Percentiles rank a stretch among this genome's conserved stretches.
Evolutionary conservation across 2,888 invertebrate species (phyloP).

Genomic region (Syrista parreyssii): DNA sequence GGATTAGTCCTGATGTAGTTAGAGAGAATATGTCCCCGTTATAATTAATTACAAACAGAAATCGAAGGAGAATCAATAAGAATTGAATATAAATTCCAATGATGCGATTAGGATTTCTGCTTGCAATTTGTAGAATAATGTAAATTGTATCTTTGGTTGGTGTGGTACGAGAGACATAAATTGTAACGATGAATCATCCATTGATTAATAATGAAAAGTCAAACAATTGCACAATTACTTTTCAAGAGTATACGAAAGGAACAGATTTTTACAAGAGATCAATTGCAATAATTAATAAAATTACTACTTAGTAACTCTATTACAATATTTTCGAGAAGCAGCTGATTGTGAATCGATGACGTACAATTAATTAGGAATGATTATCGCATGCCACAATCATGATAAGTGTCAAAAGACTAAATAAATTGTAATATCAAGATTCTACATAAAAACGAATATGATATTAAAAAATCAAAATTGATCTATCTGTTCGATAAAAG

Average conservation of each 20-base stretch:
- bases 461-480: too few relatives aligned
- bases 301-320: neutral
- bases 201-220: neutral
- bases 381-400: too few relatives aligned
- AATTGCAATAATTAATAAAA: neutral
- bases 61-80: neutral
- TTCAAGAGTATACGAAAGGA: neutral
- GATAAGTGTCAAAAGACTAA: too few relatives aligned
- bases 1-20: neutral
- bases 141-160: neutral
- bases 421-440: too few relatives aligned
- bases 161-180: neutral
- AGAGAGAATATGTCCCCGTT: neutral
- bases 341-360: too few relatives aligned
- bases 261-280: neutral
- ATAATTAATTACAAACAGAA: neutral
- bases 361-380: too few relatives aligned
- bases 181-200: neutral
- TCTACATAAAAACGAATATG: too few relatives aligned
- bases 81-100: neutral
- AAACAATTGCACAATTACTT: neutral
- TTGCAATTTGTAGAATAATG: neutral
- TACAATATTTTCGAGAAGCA: neutral
- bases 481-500: neutral
- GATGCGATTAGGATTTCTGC: neutral